A percentile compares a stretch with the other conserved stretches of the same genome.
Conservation (phyloP, 2,797 vertebrate genomes). For the Hafferia zeledoni region DNA sequence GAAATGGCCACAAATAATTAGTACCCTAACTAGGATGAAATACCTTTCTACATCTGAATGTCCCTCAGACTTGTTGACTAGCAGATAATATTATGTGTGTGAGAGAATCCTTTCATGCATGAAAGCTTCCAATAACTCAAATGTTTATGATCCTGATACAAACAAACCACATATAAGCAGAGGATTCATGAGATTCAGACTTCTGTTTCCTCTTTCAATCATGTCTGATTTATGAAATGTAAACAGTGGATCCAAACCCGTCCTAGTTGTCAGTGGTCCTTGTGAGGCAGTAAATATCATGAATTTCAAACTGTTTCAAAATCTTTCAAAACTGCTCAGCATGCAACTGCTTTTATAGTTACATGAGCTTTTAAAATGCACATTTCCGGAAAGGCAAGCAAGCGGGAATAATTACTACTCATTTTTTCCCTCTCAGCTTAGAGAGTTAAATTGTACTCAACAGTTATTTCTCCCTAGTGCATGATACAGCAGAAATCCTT, state of each 20-base stretch:
- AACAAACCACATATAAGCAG: conserved; percentile 18
- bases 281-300: conserved; percentile 46
- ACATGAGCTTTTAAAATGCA: conserved; percentile 55
- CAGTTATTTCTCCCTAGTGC: conserved; percentile 71
- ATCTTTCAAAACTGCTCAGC: conserved; percentile 57
- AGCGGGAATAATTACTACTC: conserved; percentile 69
- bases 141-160: not conserved
- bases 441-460: conserved; percentile 69
- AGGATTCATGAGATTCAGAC: conserved; percentile 17
- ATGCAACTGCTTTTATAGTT: conserved; percentile 58
- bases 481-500: conserved; percentile 69
- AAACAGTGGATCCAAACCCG: conserved; percentile 16
- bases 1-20: conserved; percentile 1
- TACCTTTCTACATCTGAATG: not conserved
- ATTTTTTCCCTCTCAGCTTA: conserved; percentile 56
- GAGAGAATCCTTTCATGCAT: not conserved
- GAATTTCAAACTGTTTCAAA: conserved; percentile 41
- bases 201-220: conserved; percentile 49
- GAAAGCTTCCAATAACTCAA: conserved; percentile 20
- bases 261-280: conserved; percentile 26
- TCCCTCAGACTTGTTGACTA: not conserved
- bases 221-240: conserved; percentile 38
- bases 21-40: not conserved
- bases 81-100: not conserved
- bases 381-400: conserved; percentile 66